Percentiles rank a stretch among this genome's conserved stretches.
Conservation (phyloP, 2,113 vertebrate species). For the Chiloscyllium plagiosum region DNA sequence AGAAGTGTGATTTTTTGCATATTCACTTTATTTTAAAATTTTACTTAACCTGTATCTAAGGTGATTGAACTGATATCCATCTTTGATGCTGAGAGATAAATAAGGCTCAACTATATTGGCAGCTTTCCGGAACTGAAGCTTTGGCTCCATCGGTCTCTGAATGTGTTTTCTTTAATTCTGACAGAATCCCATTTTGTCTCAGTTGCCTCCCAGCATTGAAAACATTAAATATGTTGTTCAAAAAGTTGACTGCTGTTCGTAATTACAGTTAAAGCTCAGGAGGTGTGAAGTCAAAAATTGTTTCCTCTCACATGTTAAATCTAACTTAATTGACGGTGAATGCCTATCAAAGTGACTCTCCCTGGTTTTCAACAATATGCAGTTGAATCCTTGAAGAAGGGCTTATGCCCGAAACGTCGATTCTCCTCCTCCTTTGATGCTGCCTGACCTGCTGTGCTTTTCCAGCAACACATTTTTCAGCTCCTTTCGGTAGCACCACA, state of each 20-base stretch:
- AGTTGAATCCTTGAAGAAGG: neutral
- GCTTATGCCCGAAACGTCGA: too few relatives aligned
- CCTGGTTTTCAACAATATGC: neutral
- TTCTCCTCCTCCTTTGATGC: too few relatives aligned
- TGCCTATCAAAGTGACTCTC: neutral
- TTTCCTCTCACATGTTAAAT: neutral
- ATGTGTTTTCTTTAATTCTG: neutral
- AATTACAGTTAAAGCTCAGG: neutral
- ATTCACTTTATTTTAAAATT: neutral
- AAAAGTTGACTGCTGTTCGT: neutral
- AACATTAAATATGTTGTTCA: neutral
- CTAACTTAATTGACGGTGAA: neutral
- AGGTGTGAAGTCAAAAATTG: slow-evolving; percentile 5
- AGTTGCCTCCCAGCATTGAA: neutral
- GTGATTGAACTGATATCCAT: neutral
- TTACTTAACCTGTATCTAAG: neutral
- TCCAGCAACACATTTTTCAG: too few relatives aligned
- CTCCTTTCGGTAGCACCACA: neutral
- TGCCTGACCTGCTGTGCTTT: too few relatives aligned
- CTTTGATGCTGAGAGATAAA: neutral
- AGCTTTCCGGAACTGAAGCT: neutral
- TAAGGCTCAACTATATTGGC: neutral
- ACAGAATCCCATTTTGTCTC: neutral
- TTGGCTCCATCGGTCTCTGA: neutral
- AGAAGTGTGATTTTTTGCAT: neutral